phyloP scores from a whole-genome alignment of 2,888 invertebrate species.

The Nomada fucata region DNA sequence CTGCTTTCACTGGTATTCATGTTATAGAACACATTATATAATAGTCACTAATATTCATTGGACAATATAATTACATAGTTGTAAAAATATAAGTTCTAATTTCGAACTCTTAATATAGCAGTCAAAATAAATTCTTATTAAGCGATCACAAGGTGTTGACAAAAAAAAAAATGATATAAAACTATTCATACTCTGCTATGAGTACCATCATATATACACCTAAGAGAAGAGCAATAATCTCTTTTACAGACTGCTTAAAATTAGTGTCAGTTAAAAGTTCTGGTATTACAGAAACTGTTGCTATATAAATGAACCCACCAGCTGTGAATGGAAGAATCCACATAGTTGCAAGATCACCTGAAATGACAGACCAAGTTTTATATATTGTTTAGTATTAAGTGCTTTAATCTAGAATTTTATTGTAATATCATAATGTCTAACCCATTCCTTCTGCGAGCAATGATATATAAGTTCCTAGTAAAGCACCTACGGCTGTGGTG shows the following conservation, averaged over 20 bases:
- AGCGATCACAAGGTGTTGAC: constrained; percentile 20
- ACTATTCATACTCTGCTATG: constrained; percentile 92
- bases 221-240: constrained; percentile 93
- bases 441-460: constrained; percentile 91
- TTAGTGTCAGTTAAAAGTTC: constrained; percentile 96
- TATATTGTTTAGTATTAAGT: not conserved
- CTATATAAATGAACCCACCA: constrained; percentile 99
- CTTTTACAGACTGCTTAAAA: constrained; percentile 94
- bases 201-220: constrained; percentile 98
- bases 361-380: constrained; percentile 72
- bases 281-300: constrained; percentile 99
- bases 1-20: constrained; percentile 48
- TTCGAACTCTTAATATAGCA: constrained; percentile 28
- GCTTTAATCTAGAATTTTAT: not conserved
- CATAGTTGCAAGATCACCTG: constrained; percentile 89
- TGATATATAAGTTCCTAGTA: constrained; percentile 96
- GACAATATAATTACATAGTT: constrained; percentile 21
- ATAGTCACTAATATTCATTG: constrained; percentile 24
- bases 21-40: constrained; percentile 21
- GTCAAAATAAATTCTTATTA: constrained; percentile 30
- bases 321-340: constrained; percentile 99
- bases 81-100: constrained; percentile 47
- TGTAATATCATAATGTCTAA: constrained; percentile 69
- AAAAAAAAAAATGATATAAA: constrained; percentile 23
- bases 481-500: constrained; percentile 96